Base-by-base conservation (phyloP, 2,797 vertebrate species). In the Poecilia picta region DNA sequence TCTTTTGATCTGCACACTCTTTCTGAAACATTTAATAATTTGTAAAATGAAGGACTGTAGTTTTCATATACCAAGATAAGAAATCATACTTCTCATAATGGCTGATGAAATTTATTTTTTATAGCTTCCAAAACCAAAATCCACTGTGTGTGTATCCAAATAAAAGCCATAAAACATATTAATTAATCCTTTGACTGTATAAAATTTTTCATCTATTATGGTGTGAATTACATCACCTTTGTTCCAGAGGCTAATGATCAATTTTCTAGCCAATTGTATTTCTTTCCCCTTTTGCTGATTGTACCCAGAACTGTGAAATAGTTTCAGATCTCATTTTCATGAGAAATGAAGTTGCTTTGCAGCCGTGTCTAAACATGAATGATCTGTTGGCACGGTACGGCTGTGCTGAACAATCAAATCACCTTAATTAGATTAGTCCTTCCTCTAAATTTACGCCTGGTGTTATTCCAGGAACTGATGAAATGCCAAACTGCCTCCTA, bases 351-450 rank as follows among this genome's bases (percentile, higher is more conserved):
- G 87, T 76, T 57, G 79, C 77, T 83, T 66, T 76, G 78, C 73
- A 59, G 68, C 72, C 16, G 28, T 66, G 66, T 84, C 77, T 33
- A 66, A 80, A 81, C 77, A 28, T 39, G 64, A 88, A 77, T 4
- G 25, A 79, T 83, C 43, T 74, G 79, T 75, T 64, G 59, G 62
- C 81, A 39, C 5, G 45, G 79, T 79, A 72, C 79, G 77, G 59
- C 41, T 45, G 71, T 23, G 43, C 76, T 39, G 46, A 77, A 88
- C 79, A 88, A 85, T 89, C 76, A 80, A 66, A 88, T 85, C 31
- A 72, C 70, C 55, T 62, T 84, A 87, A 89, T 82, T 72, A 81
- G 83, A 91, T 90, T 79, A 89, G 89, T 85, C 73, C 31, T 68
- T 81, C 15, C 76, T 81, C 75, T 83, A 72, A 82, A 85, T 73